Percentiles rank a stretch among this genome's conserved stretches.
Conservation (phyloP, 1,140 invertebrate genomes). For the Antheraea pernyi region DNA sequence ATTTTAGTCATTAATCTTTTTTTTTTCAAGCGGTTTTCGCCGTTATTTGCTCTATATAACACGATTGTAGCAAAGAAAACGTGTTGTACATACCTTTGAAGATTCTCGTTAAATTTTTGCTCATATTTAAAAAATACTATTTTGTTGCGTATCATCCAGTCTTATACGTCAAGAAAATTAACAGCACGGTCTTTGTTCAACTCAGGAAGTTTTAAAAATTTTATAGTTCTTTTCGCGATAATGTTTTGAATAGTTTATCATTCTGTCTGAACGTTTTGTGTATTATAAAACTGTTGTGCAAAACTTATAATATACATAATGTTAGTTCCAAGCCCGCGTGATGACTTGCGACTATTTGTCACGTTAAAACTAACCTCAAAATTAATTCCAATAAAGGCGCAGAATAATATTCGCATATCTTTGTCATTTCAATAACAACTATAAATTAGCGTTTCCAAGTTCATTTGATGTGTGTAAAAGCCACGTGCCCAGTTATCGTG, state of each 20-base stretch:
- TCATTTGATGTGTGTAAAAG: too few relatives aligned
- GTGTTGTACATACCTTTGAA: neutral
- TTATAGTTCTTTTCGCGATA: neutral
- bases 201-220: neutral
- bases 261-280: neutral
- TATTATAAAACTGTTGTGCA: neutral
- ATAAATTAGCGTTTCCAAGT: too few relatives aligned
- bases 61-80: neutral
- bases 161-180: neutral
- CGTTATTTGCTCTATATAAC: neutral
- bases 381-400: too few relatives aligned
- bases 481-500: too few relatives aligned
- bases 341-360: too few relatives aligned
- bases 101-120: neutral
- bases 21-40: too few relatives aligned
- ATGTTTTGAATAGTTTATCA: neutral
- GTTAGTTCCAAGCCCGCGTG: too few relatives aligned
- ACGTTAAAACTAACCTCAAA: too few relatives aligned
- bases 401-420: too few relatives aligned
- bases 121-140: neutral
- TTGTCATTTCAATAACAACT: too few relatives aligned
- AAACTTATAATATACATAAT: neutral
- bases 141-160: neutral
- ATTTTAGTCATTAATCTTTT: too few relatives aligned
- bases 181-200: constrained; percentile 1